Percentiles rank a stretch among this genome's conserved stretches.
Conservation (phyloP, 2,888 invertebrate genomes). For the Elysia crispata region DNA sequence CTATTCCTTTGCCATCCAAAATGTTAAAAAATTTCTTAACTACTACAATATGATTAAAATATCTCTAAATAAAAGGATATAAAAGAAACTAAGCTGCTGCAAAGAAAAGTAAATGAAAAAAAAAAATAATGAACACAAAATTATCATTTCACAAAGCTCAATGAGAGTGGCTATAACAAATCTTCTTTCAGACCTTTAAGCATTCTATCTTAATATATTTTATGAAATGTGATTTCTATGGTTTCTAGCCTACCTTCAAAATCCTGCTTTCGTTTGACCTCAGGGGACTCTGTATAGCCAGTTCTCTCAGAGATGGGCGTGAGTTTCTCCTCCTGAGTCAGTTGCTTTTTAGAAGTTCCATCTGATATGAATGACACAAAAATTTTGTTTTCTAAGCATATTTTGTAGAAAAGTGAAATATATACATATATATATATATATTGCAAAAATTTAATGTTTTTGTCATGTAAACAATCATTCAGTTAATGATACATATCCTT, state of each 20-base stretch:
- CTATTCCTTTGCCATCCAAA: no score
- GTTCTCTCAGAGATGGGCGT: conserved; percentile 50
- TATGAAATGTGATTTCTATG: neutral
- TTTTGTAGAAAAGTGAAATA: neutral
- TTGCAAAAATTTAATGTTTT: neutral
- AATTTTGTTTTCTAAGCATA: no score
- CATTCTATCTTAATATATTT: neutral
- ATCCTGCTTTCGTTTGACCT: conserved; percentile 42
- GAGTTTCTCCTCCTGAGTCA: conserved; percentile 44
- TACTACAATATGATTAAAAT: no score
- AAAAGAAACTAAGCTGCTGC: no score
- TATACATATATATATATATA: neutral
- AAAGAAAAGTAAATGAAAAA: no score
- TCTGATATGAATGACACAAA: conserved; percentile 35
- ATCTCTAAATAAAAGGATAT: no score
- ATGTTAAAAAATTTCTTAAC: no score
- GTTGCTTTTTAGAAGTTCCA: conserved; percentile 41
- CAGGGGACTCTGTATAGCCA: conserved; percentile 35
- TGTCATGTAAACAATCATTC: neutral
- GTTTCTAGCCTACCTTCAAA: conserved; percentile 32
- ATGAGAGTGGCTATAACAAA: neutral
- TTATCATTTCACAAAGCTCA: neutral
- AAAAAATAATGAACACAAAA: neutral
- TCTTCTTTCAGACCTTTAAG: neutral
- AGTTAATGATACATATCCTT: neutral